Evolutionary conservation across 2,797 vertebrate species (phyloP).

Genomic region (Myiothlypis coronata): DNA sequence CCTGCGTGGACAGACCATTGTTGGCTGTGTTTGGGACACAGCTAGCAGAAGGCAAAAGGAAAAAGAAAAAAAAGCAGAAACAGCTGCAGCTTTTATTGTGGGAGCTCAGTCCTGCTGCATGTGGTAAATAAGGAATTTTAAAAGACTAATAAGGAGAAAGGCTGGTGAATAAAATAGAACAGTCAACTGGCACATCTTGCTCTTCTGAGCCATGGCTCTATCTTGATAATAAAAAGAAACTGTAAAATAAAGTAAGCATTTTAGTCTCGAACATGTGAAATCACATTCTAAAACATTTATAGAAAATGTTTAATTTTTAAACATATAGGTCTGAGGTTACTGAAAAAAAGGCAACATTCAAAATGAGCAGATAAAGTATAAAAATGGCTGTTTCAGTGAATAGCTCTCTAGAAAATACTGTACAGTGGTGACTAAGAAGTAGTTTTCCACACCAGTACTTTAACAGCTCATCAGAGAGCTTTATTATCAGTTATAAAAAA

Average conservation of each 20-base stretch:
- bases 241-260: background rate
- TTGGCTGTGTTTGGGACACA: background rate
- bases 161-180: background rate
- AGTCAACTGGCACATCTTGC: background rate
- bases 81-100: constrained; percentile 19
- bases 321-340: background rate
- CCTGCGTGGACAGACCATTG: background rate
- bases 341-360: background rate
- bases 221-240: background rate
- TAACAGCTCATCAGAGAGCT: constrained; percentile 41
- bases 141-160: background rate
- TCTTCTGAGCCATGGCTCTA: background rate
- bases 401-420: background rate
- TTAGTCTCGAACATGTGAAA: background rate
- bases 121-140: background rate
- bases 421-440: background rate
- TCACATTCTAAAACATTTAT: background rate
- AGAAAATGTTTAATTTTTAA: constrained; percentile 13
- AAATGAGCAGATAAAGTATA: background rate
- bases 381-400: background rate
- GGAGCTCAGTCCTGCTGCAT: background rate
- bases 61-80: background rate
- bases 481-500: constrained; percentile 35
- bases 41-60: background rate
- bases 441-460: constrained; percentile 28